These are phyloP conservation scores for Apoda limacodes DNA, from an alignment of 2,888 invertebrate species.

Conservation along the genomic window DNA sequence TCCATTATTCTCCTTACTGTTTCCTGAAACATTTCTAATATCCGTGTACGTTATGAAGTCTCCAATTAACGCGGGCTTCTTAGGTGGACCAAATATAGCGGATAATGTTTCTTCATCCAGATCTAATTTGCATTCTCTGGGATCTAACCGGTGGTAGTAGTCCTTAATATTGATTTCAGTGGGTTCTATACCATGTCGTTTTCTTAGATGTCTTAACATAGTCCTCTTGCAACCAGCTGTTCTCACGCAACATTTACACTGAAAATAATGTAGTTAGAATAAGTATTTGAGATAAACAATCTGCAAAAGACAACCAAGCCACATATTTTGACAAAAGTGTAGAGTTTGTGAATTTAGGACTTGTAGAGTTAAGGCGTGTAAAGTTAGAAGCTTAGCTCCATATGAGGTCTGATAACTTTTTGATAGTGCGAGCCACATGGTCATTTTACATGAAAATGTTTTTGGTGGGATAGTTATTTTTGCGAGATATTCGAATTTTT, in stretches of 20 bases:
- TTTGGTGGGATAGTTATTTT: no score
- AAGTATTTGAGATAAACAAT: no score
- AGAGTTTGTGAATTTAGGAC: no score
- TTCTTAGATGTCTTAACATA: slow-evolving; percentile 54
- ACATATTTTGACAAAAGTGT: no score
- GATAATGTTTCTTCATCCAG: slow-evolving; percentile 47
- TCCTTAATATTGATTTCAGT: slow-evolving; percentile 32
- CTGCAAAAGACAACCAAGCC: no score
- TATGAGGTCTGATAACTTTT: no score
- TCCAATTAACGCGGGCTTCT: slow-evolving; percentile 29
- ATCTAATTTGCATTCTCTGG: slow-evolving; percentile 45
- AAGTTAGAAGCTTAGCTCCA: no score
- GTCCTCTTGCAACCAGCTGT: slow-evolving; percentile 55
- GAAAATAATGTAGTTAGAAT: no score
- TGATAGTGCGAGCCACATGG: no score
- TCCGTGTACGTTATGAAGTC: slow-evolving; percentile 24
- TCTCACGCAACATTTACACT: slow-evolving; percentile 65
- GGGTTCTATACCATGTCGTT: slow-evolving; percentile 45
- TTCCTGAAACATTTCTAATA: slow-evolving; percentile 5
- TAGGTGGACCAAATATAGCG: slow-evolving; percentile 48
- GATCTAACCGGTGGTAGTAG: slow-evolving; percentile 43
- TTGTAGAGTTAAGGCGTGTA: no score
- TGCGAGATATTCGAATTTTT: no score
- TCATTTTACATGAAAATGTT: no score
- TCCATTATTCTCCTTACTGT: slow-evolving; percentile 6